Base-by-base conservation (phyloP, 2,797 vertebrate species). In the Pelobates cultripes region DNA sequence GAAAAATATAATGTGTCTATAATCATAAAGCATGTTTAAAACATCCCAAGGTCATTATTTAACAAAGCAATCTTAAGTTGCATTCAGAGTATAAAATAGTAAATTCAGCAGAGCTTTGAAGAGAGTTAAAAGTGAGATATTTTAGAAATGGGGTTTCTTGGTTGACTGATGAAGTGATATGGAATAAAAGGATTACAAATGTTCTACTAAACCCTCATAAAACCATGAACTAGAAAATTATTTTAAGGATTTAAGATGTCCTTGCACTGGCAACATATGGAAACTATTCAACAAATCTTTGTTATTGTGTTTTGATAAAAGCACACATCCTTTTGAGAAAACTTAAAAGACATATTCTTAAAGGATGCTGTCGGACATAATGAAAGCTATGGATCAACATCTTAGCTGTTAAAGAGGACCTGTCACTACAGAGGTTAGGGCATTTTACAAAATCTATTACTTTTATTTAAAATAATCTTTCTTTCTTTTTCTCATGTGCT, bases 191-290 rank as follows among this genome's bases (percentile, higher is more conserved):
- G 45, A 84, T 79, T 63, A 72, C 77, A 84, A 79, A 84, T 84
- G 82, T 73, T 80, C 73, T 43, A 80, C 73, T 76, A 80, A 84
- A 84, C 17, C 40, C 68, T 72, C 67, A 64, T 84, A 84, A 84
- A 84, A 80, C 67, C 75, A 84, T 70, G 60, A 66, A 72, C 44
- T 76, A 84, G 77, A 79, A 84, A 84, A 84, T 84, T 44, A 84
- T 84, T 80, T 76, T 66, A 74, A 79, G 73, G 77, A 76, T 79
- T 84, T 79, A 79, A 80, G 66, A 67, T 80, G 68, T 76, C 72
- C 72, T 84, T 78, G 73, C n/a, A 63, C 68, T 70, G 41, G n/a
- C 44, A 79, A 84, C 77, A 79, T 79, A 79, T 73, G 53, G 75
- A 73, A 68, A 67, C 42, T 73, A 45, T 73, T 43, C 69, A 57